phyloP scores from a whole-genome alignment of 2,113 vertebrate species.

The Antidorcas marsupialis region DNA sequence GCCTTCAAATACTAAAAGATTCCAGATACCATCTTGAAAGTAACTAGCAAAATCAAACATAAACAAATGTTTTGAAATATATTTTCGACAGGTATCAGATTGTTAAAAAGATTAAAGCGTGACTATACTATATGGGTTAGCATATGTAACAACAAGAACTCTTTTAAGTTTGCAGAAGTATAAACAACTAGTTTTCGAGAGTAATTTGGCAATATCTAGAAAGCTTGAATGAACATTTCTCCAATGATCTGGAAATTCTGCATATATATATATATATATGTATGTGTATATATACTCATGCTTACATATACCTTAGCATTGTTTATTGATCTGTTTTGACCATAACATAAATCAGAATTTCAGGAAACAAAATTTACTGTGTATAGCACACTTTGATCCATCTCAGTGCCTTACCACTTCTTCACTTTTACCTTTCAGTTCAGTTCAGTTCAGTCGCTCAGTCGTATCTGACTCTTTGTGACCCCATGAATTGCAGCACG shows the following conservation, averaged over 20 bases:
- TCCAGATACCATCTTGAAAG: neutral
- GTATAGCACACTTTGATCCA: neutral
- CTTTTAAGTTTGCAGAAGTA: neutral
- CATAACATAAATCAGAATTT: neutral
- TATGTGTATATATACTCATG: neutral
- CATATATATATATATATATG: neutral
- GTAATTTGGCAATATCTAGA: neutral
- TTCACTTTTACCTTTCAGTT: neutral
- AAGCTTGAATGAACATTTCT: neutral
- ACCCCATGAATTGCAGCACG: too few relatives aligned
- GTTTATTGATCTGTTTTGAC: slow-evolving; percentile 8
- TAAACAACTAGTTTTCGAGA: neutral
- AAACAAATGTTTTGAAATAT: neutral
- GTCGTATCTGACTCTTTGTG: too few relatives aligned
- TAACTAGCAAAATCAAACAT: neutral
- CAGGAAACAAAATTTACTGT: neutral
- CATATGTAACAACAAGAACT: neutral
- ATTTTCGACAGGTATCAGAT: neutral
- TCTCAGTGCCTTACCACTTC: neutral
- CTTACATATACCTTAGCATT: neutral
- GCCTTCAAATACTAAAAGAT: neutral
- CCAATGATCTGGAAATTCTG: neutral
- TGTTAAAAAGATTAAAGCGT: neutral
- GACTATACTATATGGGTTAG: neutral
- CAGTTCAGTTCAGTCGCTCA: too few relatives aligned